Evolutionary conservation across 2,888 invertebrate species (phyloP).

Genomic region (Cacoxenus indagator): DNA sequence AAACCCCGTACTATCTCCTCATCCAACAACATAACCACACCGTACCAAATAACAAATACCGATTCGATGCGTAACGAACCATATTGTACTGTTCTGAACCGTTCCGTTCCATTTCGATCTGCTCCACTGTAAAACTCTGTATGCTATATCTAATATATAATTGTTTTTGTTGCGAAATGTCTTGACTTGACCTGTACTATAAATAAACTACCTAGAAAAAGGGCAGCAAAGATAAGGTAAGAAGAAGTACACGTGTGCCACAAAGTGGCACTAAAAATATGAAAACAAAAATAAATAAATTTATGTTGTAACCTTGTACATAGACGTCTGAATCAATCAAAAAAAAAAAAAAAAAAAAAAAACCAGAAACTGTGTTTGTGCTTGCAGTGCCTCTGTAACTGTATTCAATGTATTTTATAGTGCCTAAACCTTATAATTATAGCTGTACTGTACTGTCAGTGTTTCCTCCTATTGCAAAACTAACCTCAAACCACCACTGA

Average conservation of each 20-base stretch:
- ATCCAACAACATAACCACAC: constrained; percentile 16
- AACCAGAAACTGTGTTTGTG: not conserved
- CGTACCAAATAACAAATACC: constrained; percentile 33
- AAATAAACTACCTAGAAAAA: constrained; percentile 79
- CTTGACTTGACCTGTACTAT: constrained; percentile 56
- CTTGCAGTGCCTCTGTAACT: not conserved
- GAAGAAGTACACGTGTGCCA: constrained; percentile 56
- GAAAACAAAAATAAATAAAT: constrained; percentile 22
- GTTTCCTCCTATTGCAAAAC: constrained; percentile 35
- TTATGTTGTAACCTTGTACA: constrained; percentile 2
- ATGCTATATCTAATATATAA: constrained; percentile 45
- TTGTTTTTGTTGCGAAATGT: constrained; percentile 54
- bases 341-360: not conserved
- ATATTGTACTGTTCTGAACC: not conserved
- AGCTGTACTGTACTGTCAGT: constrained; percentile 16
- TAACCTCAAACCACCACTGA: not conserved
- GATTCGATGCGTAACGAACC: not conserved
- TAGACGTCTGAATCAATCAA: not conserved
- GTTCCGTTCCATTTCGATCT: not conserved
- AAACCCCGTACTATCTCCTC: not conserved
- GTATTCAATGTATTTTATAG: not conserved
- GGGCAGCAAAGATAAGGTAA: constrained; percentile 90
- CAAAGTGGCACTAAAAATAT: constrained; percentile 26
- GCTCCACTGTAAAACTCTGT: constrained; percentile 26
- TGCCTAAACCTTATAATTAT: not conserved